Conservation (phyloP, 2,888 invertebrate species). For the Drosophila hamatofila region DNA sequence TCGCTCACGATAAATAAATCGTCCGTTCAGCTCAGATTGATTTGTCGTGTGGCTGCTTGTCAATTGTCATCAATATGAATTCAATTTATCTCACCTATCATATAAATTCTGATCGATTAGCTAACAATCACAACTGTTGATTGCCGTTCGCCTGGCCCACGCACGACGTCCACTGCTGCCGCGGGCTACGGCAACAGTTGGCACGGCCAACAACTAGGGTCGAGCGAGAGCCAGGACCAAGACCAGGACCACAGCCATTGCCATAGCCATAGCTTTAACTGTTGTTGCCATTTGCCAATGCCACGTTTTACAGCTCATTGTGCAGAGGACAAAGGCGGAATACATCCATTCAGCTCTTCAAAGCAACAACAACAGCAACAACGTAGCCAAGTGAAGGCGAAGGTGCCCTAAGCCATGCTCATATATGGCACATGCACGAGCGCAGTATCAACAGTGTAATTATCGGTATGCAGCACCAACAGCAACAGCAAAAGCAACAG, state of each 20-base stretch:
- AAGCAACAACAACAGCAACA: conserved; percentile 7
- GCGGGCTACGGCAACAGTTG: background rate
- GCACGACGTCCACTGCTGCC: conserved; percentile 7
- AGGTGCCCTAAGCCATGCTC: conserved; percentile 11
- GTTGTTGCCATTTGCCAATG: conserved; percentile 24
- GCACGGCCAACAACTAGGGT: background rate
- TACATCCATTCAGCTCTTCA: conserved; percentile 57
- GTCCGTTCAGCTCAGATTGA: background rate
- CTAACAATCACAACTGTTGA: conserved; percentile 37
- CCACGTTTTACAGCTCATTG: conserved; percentile 43
- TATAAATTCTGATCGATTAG: conserved; percentile 28
- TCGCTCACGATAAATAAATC: background rate
- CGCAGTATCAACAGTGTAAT: conserved; percentile 36
- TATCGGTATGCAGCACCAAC: conserved; percentile 3
- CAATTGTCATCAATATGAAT: conserved; percentile 13
- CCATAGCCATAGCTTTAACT: conserved; percentile 7
- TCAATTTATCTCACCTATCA: conserved; percentile 12
- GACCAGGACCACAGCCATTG: background rate
- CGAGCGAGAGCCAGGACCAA: background rate
- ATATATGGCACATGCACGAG: conserved; percentile 9
- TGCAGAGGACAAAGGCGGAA: conserved; percentile 32
- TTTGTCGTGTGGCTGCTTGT: background rate
- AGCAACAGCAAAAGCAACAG: conserved; percentile 2
- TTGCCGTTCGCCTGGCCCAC: conserved; percentile 1
- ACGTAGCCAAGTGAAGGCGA: conserved; percentile 20